phyloP scores from a whole-genome alignment of 2,113 vertebrate species.

The Forbesichthys papilliferus region DNA sequence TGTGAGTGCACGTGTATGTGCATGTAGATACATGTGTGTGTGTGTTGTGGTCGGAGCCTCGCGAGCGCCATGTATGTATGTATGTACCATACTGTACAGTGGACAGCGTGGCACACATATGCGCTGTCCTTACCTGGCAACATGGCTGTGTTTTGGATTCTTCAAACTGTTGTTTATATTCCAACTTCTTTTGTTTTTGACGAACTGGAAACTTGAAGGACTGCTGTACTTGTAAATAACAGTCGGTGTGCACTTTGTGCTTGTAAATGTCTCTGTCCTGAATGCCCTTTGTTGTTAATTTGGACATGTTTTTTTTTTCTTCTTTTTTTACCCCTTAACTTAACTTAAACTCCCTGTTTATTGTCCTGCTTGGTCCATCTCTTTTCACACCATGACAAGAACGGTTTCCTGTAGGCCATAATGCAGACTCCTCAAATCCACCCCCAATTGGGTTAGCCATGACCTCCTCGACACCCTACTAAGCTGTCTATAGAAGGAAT shows the following conservation, averaged over 20 bases:
- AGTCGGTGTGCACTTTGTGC: constrained; percentile 87
- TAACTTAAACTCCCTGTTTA: constrained; percentile 63
- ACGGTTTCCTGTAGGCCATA: constrained; percentile 74
- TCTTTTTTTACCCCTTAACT: constrained; percentile 30
- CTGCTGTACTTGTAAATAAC: constrained; percentile 99
- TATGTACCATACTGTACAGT: constrained; percentile 48
- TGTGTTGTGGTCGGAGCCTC: neutral
- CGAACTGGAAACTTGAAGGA: constrained; percentile 97
- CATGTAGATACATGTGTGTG: neutral
- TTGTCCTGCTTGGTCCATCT: constrained; percentile 67
- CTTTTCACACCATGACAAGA: constrained; percentile 65
- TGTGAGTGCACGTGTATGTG: neutral
- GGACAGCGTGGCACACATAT: constrained; percentile 63
- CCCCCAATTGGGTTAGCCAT: constrained; percentile 27
- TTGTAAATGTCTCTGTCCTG: constrained; percentile 89
- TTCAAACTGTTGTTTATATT: constrained; percentile 66
- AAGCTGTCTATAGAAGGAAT: constrained; percentile 24
- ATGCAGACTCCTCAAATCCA: constrained; percentile 66
- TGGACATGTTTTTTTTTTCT: constrained; percentile 52
- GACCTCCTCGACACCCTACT: constrained; percentile 20
- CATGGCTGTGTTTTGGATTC: constrained; percentile 74
- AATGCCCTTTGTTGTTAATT: constrained; percentile 75
- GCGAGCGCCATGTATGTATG: constrained; percentile 44
- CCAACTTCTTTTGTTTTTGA: constrained; percentile 72
- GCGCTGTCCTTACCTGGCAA: constrained; percentile 70